phyloP scores from a whole-genome alignment of 2,113 vertebrate genomes.

The Raja brachyura region DNA sequence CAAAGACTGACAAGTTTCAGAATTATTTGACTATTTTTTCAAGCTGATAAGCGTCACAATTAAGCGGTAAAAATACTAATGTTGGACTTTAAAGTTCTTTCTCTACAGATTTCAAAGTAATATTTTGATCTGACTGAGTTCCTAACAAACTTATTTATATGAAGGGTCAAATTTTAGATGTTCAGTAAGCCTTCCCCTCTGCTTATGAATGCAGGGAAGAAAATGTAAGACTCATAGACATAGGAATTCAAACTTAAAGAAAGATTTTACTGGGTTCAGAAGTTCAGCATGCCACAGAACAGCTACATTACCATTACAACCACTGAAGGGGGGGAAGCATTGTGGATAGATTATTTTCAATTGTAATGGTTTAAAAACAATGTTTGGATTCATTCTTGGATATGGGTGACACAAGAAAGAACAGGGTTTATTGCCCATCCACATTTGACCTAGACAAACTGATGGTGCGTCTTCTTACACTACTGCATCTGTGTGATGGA shows the following conservation, averaged over 20 bases:
- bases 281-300: background rate
- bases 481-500: too few relatives aligned
- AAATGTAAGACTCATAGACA: background rate
- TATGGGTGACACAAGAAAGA: too few relatives aligned
- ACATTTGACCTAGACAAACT: too few relatives aligned
- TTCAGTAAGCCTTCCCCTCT: background rate
- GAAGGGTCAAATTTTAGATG: background rate
- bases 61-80: background rate
- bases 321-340: too few relatives aligned
- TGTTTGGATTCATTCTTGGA: too few relatives aligned
- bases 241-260: background rate
- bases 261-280: background rate
- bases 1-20: background rate
- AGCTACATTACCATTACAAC: background rate
- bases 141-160: background rate
- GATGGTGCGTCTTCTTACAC: too few relatives aligned
- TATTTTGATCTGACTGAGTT: background rate
- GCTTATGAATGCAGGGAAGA: background rate
- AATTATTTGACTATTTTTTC: background rate
- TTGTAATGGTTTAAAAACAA: too few relatives aligned
- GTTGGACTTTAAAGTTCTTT: background rate
- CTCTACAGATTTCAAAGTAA: background rate
- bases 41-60: too few relatives aligned
- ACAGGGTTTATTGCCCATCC: too few relatives aligned
- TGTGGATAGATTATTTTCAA: too few relatives aligned